Evolutionary conservation across 2,797 vertebrate species (phyloP).

Genomic region (Molossus molossus): DNA sequence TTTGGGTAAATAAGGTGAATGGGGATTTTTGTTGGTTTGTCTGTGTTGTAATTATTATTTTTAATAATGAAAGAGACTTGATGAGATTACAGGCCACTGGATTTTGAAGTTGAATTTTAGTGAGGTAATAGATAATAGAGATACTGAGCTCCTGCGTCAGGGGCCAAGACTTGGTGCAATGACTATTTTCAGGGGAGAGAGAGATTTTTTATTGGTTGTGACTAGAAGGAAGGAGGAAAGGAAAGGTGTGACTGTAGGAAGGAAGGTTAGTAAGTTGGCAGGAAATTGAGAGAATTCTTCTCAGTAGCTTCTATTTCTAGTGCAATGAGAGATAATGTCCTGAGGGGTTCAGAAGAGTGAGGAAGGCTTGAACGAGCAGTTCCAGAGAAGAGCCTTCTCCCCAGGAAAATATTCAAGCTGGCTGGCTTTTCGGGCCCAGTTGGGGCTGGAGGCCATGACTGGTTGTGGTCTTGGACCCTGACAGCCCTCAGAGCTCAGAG

Average conservation of each 20-base stretch:
- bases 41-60: background rate
- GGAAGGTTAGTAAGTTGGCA: background rate
- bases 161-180: background rate
- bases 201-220: background rate
- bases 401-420: background rate
- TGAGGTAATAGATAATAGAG: conserved; percentile 3
- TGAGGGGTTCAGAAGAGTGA: background rate
- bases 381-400: background rate
- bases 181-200: background rate
- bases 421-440: background rate
- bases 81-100: background rate
- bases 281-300: conserved; percentile 3
- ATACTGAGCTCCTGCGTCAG: background rate
- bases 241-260: background rate
- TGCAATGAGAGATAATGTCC: background rate
- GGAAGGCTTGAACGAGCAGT: background rate
- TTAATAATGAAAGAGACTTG: background rate
- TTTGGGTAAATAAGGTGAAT: conserved; percentile 28
- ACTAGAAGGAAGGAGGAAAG: background rate
- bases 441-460: background rate
- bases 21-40: conserved; percentile 15
- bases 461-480: background rate
- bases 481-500: background rate
- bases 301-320: background rate
- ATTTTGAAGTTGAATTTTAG: background rate